These are phyloP conservation scores for Aulostomus chinensis DNA, from an alignment of 2,797 vertebrate species.

Conservation along the genomic window DNA sequence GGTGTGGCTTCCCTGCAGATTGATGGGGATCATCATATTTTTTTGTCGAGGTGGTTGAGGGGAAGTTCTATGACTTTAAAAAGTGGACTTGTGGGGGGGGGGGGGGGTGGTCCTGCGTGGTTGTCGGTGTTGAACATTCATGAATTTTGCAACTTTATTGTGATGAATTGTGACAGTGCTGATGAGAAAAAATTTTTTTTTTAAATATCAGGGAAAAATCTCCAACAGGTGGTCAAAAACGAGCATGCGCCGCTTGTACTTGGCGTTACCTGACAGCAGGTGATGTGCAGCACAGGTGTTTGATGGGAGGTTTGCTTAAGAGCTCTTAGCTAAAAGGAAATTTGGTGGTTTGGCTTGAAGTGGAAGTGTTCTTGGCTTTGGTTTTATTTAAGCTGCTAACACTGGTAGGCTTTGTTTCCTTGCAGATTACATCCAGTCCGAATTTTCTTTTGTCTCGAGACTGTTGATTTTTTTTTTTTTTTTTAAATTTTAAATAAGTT, in stretches of 20 bases:
- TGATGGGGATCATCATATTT: constrained; percentile 17
- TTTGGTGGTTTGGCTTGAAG: constrained; percentile 21
- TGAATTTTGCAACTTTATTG: constrained; percentile 25
- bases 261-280: too few relatives aligned
- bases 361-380: constrained; percentile 16
- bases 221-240: too few relatives aligned
- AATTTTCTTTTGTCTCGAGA: constrained; percentile 4
- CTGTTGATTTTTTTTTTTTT: not conserved
- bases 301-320: too few relatives aligned
- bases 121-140: constrained; percentile 33
- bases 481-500: not conserved
- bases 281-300: too few relatives aligned
- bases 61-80: too few relatives aligned
- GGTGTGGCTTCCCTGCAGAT: constrained; percentile 60
- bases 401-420: not conserved
- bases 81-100: too few relatives aligned
- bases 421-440: constrained; percentile 1
- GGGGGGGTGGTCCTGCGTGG: constrained; percentile 34
- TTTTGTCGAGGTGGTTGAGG: constrained; percentile 43
- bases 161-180: constrained; percentile 24
- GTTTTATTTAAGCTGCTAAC: constrained; percentile 29
- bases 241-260: too few relatives aligned
- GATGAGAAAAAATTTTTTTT: too few relatives aligned
- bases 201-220: too few relatives aligned
- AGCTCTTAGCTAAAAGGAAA: constrained; percentile 2